Evolutionary conservation across 2,797 vertebrate genomes (phyloP), one percentile per base, ranked within the genome.

Genomic region (Phrynocephalus guinanensis): DNA sequence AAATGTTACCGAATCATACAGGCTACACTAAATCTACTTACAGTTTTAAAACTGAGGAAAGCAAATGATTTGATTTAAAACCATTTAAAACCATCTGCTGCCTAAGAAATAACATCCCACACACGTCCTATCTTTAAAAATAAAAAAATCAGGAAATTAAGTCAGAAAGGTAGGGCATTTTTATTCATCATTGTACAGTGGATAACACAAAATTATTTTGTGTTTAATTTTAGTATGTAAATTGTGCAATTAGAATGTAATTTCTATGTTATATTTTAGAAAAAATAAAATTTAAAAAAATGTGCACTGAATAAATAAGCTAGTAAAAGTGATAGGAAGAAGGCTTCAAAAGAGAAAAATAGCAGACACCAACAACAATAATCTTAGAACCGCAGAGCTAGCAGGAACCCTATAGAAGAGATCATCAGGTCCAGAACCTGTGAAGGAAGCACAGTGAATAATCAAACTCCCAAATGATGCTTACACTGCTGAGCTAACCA

Each of bases 11-110:
- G 28, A 78, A 90, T 44, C 0, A 63, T 5, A 79, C 68, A 90
- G 79, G 33, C 33, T 87, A 83, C 83, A 83, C 71, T 5, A 83
- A n/a, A 83, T 5, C n/a, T 78, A 82, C 26, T 85, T 84, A 83
- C 60, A 86, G 80, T 24, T 88, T 66, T 2, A 82, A 88, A 92
- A 38, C 1, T 89, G 38, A 0, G 33, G 11, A 67, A 9, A 60
- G 33, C n/a, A 44, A 60, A 83, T 82, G 66, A 33, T 5, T 6
- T 3, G 11, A 79, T 85, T 75, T 18, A 48, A 7, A 88, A 88
- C 63, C n/a, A 11, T 0, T 15, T 2, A 13, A 82, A 87, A 26
- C 5, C 72, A 83, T 73, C 52, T 48, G 76, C 48, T 84, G 56
- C 56, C 50, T 66, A 81, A 88, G 60, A 81, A 50, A 75, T 48